Percentiles rank a stretch among this genome's conserved stretches.
These are phyloP conservation scores for Protodeltote pygarga DNA, from an alignment of 2,888 invertebrate species.

Conservation along the genomic window DNA sequence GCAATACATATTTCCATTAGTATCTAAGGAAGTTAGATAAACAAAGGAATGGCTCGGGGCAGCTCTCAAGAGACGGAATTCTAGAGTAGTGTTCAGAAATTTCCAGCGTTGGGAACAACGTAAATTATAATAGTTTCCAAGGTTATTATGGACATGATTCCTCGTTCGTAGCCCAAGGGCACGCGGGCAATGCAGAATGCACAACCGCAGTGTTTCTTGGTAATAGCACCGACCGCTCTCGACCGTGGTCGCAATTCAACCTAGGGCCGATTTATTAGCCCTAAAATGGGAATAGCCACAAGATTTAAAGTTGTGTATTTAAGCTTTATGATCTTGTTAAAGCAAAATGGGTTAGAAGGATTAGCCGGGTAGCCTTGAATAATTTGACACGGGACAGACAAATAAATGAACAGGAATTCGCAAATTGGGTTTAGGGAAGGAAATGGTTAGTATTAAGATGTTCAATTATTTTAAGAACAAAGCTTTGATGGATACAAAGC, in stretches of 20 bases:
- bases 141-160: slow-evolving; percentile 37
- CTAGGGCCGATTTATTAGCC: slow-evolving; percentile 35
- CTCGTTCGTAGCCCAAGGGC: slow-evolving; percentile 41
- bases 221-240: slow-evolving; percentile 33
- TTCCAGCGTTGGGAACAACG: slow-evolving; percentile 22
- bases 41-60: slow-evolving; percentile 31
- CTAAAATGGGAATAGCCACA: slow-evolving; percentile 31
- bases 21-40: slow-evolving; percentile 22
- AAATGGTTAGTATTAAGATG: slow-evolving; percentile 29
- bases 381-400: slow-evolving; percentile 8
- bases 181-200: slow-evolving; percentile 36
- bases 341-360: slow-evolving; percentile 25
- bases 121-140: slow-evolving; percentile 38
- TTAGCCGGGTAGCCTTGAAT: slow-evolving; percentile 8
- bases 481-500: slow-evolving; percentile 25
- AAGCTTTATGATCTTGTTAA: slow-evolving; percentile 21
- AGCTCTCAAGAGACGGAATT: slow-evolving; percentile 23
- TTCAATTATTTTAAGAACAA: slow-evolving; percentile 38
- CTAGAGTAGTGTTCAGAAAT: slow-evolving; percentile 17
- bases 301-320: slow-evolving; percentile 28
- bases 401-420: slow-evolving; percentile 12
- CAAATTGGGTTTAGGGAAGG: slow-evolving; percentile 17
- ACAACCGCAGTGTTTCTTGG: slow-evolving; percentile 33
- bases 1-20: slow-evolving; percentile 22
- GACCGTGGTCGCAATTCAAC: slow-evolving; percentile 38